These are phyloP conservation scores for Eulimnadia texana DNA, from an alignment of 1,140 invertebrate species.

Conservation along the genomic window DNA sequence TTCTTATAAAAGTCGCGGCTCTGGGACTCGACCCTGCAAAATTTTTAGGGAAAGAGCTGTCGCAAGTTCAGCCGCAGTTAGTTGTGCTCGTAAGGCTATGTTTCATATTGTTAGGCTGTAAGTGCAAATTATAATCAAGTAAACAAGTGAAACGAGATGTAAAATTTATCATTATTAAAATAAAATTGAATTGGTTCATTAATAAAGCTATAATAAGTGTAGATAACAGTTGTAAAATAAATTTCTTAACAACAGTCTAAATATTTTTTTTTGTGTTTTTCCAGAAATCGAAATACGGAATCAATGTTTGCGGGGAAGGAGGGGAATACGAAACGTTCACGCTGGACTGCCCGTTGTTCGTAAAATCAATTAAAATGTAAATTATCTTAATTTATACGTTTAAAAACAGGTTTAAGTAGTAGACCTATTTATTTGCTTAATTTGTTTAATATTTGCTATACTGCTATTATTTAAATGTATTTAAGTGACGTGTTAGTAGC, in stretches of 20 bases:
- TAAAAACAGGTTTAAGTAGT: no score
- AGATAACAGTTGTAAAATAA: no score
- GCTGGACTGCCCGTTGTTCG: slow-evolving; percentile 89
- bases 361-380: slow-evolving; percentile 77
- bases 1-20: slow-evolving; percentile 92
- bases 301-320: slow-evolving; percentile 97
- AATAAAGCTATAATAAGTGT: no score
- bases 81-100: slow-evolving; percentile 51
- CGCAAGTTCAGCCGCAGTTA: slow-evolving; percentile 70
- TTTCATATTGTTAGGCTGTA: no score
- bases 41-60: slow-evolving; percentile 75
- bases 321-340: slow-evolving; percentile 98
- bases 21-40: slow-evolving; percentile 69
- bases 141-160: no score
- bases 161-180: neutral
- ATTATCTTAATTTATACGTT: slow-evolving; percentile 37
- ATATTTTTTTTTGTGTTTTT: slow-evolving; percentile 24
- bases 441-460: no score
- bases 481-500: neutral
- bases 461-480: no score
- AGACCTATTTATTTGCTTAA: no score
- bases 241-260: neutral
- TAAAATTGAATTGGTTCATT: no score
- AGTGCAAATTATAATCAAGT: no score
- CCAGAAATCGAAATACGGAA: slow-evolving; percentile 78